A percentile compares a stretch with the other conserved stretches of the same genome.
phyloP scores from a whole-genome alignment of 2,888 invertebrate genomes.

The Machimus atricapillus region DNA sequence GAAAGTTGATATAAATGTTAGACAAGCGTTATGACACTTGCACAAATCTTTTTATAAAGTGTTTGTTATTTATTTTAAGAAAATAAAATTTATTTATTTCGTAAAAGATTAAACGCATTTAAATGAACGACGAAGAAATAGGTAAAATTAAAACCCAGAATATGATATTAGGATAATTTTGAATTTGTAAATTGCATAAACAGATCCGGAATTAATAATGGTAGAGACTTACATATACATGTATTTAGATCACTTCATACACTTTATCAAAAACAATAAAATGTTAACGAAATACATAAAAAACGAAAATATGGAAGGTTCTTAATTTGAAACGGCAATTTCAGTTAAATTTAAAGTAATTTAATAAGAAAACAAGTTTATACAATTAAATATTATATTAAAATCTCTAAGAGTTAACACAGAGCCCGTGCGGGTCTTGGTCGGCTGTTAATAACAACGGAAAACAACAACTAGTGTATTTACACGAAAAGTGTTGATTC shows the following conservation, averaged over 20 bases:
- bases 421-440: not conserved
- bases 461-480: conserved; percentile 31
- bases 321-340: not conserved
- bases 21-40: conserved; percentile 40
- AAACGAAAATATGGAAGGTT: not conserved
- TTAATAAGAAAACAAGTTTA: conserved; percentile 9
- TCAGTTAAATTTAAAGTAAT: conserved; percentile 24
- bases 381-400: conserved; percentile 28
- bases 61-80: not conserved
- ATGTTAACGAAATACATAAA: too few species aligned
- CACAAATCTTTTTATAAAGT: not conserved
- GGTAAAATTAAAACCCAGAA: too few species aligned
- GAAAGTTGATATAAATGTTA: conserved; percentile 60
- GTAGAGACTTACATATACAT: too few species aligned
- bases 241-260: too few species aligned
- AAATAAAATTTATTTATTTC: not conserved
- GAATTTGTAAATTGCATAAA: too few species aligned
- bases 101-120: not conserved
- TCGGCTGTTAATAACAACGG: conserved; percentile 34
- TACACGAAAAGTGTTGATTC: conserved; percentile 29
- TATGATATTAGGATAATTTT: too few species aligned
- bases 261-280: too few species aligned
- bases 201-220: too few species aligned
- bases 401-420: conserved; percentile 31
- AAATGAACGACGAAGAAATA: not conserved